Evolutionary conservation across 2,797 vertebrate species (phyloP).

Genomic region (Trematomus bernacchii): DNA sequence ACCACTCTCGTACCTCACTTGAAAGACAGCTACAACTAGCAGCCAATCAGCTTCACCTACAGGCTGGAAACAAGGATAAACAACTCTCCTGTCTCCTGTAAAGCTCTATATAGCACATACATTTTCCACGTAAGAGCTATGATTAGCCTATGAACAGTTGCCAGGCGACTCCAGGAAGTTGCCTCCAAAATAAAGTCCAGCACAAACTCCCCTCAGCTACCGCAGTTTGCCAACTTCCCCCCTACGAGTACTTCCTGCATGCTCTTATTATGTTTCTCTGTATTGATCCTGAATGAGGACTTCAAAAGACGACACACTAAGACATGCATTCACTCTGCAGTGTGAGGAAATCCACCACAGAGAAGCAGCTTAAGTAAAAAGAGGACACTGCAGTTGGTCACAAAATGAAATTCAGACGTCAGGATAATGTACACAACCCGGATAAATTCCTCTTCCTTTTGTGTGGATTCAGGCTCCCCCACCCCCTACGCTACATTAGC

Average conservation of each 20-base stretch:
- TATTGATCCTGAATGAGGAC: background rate
- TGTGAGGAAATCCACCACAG: constrained; percentile 3
- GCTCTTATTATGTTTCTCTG: background rate
- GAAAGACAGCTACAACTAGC: background rate
- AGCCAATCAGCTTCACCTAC: background rate
- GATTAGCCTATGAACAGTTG: background rate
- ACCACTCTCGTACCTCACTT: background rate
- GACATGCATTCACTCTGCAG: constrained; percentile 3
- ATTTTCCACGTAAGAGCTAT: too few species aligned
- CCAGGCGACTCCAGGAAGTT: background rate
- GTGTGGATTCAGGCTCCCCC: constrained; percentile 26
- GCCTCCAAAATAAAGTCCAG: too few species aligned
- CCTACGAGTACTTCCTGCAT: background rate
- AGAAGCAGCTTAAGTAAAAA: background rate
- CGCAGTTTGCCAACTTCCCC: background rate
- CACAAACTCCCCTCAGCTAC: background rate
- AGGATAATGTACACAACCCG: constrained; percentile 21
- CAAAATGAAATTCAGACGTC: constrained; percentile 22
- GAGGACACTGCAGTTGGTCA: background rate
- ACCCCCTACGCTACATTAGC: constrained; percentile 32
- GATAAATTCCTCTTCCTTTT: constrained; percentile 36
- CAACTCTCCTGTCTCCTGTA: background rate
- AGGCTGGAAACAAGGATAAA: background rate
- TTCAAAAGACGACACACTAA: constrained; percentile 12
- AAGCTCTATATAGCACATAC: background rate